Conservation (phyloP, 2,888 invertebrate genomes). For the Thumatha senex region DNA sequence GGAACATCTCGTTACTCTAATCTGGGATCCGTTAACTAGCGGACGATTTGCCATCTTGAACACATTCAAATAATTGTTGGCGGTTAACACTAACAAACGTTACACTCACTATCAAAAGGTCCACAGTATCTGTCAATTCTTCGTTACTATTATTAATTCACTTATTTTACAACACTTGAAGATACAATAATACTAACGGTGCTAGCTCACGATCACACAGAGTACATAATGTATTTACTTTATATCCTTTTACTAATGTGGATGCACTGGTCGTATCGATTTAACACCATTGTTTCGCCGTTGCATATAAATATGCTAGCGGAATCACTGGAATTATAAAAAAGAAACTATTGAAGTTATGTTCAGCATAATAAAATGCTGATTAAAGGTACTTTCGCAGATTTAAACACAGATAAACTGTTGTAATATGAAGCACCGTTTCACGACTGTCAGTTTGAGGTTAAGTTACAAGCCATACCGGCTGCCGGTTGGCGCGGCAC, state of each 20-base stretch:
- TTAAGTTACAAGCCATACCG: slow-evolving; percentile 80
- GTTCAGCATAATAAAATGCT: slow-evolving; percentile 10
- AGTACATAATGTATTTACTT: slow-evolving; percentile 14
- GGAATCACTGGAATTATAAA: slow-evolving; percentile 7
- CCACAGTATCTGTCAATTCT: slow-evolving; percentile 42
- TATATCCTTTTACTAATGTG: slow-evolving; percentile 35
- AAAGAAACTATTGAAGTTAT: slow-evolving; percentile 9
- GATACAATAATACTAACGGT: slow-evolving; percentile 14
- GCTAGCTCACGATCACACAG: slow-evolving; percentile 21
- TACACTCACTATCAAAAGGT: slow-evolving; percentile 28
- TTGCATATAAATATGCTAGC: slow-evolving; percentile 21
- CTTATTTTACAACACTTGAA: slow-evolving; percentile 45
- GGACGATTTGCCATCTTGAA: slow-evolving; percentile 69
- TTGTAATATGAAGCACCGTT: slow-evolving; percentile 72
- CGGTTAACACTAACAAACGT: slow-evolving; percentile 6
- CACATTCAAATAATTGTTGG: slow-evolving; percentile 43
- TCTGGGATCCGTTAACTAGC: slow-evolving; percentile 54
- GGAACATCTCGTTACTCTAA: slow-evolving; percentile 69
- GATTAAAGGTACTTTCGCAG: slow-evolving; percentile 20
- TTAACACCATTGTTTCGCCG: slow-evolving; percentile 35
- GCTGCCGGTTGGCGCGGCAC: slow-evolving; percentile 70
- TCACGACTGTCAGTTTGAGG: slow-evolving; percentile 82
- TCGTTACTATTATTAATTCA: slow-evolving; percentile 45
- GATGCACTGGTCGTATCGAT: slow-evolving; percentile 41
- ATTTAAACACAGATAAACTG: slow-evolving; percentile 59